Percentiles rank a stretch among this genome's conserved stretches.
These are phyloP conservation scores for Ectropis grisescens DNA, from an alignment of 1,140 invertebrate species.

Conservation along the genomic window DNA sequence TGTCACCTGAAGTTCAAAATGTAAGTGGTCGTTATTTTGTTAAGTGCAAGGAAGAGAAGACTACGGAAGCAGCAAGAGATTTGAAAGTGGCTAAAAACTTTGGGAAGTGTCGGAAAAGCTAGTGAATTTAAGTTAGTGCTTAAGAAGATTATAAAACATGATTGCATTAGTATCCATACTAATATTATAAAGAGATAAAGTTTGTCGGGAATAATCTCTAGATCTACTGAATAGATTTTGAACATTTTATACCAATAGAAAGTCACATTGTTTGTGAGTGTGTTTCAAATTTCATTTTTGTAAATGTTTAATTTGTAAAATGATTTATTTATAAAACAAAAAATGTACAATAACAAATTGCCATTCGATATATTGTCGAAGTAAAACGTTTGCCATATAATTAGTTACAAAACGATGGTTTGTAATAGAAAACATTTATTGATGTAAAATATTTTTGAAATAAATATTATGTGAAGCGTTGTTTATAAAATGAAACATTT, in stretches of 20 bases:
- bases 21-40: slow-evolving; percentile 72
- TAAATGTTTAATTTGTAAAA: too few species aligned
- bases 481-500: too few species aligned
- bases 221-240: not conserved
- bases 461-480: too few species aligned
- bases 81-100: slow-evolving; percentile 36
- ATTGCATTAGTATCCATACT: not conserved
- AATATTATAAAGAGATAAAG: not conserved
- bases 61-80: slow-evolving; percentile 31
- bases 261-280: not conserved
- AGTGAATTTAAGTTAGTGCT: slow-evolving; percentile 27
- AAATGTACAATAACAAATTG: too few species aligned
- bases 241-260: not conserved
- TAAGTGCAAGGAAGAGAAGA: slow-evolving; percentile 60
- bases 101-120: slow-evolving; percentile 57
- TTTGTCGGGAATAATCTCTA: too few species aligned
- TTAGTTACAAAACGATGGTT: too few species aligned
- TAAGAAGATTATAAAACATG: not conserved
- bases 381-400: too few species aligned
- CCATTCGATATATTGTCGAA: too few species aligned
- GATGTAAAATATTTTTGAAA: too few species aligned
- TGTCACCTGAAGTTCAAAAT: slow-evolving; percentile 65
- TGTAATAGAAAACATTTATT: too few species aligned
- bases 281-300: not conserved
- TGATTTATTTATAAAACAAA: too few species aligned